Conservation (phyloP, 2,888 invertebrate genomes). For the Drosophila lutescens region DNA sequence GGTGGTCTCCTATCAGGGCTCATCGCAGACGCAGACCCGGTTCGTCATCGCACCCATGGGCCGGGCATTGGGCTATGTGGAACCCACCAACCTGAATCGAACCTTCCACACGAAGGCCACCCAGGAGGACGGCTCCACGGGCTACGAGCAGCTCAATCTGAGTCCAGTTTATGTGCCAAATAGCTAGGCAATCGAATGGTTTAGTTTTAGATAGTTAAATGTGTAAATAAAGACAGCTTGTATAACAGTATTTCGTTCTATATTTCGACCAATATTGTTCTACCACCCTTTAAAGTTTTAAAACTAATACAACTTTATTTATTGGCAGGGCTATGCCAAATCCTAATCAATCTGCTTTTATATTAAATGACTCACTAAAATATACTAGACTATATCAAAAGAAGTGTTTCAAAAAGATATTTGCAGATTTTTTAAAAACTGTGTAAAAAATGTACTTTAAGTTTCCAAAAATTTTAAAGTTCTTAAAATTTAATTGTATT, state of each 20-base stretch:
- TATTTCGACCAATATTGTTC: not conserved
- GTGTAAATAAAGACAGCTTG: constrained; percentile 23
- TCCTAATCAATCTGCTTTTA: too few relatives aligned
- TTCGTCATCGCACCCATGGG: constrained; percentile 82
- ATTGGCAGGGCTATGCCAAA: too few relatives aligned
- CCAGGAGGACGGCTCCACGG: constrained; percentile 40
- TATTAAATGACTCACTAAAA: too few relatives aligned
- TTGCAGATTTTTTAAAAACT: too few relatives aligned
- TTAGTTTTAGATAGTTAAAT: constrained; percentile 29
- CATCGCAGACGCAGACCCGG: constrained; percentile 78
- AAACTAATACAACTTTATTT: too few relatives aligned
- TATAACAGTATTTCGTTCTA: not conserved
- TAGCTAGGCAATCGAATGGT: constrained; percentile 31
- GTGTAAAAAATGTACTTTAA: too few relatives aligned
- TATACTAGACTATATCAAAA: too few relatives aligned
- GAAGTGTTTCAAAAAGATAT: too few relatives aligned
- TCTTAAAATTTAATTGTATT: too few relatives aligned
- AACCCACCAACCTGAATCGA: constrained; percentile 78
- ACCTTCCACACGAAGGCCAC: constrained; percentile 70
- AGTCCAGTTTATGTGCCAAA: constrained; percentile 75
- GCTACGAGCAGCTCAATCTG: constrained; percentile 64
- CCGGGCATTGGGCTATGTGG: constrained; percentile 78
- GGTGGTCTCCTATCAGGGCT: constrained; percentile 81
- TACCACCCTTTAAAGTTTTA: too few relatives aligned
- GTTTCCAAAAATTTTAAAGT: too few relatives aligned